Percentiles rank a stretch among this genome's conserved stretches.
phyloP scores from a whole-genome alignment of 2,888 invertebrate species.

The Phyto melanocephala region DNA sequence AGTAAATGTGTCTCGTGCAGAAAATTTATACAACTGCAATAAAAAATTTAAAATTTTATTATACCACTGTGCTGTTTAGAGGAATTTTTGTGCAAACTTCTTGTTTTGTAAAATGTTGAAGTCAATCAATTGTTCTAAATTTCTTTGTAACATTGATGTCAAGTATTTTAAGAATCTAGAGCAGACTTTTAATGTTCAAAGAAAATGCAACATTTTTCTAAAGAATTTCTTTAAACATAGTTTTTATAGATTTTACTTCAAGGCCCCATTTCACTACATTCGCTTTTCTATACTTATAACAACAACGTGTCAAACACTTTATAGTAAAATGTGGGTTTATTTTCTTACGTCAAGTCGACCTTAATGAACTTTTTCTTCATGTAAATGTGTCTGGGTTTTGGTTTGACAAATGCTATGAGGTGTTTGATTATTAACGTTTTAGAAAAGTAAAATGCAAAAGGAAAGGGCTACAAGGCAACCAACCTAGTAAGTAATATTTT shows the following conservation, averaged over 20 bases:
- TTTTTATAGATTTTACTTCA: slow-evolving; percentile 45
- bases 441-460: background rate
- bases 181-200: background rate
- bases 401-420: slow-evolving; percentile 10
- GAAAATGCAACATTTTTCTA: background rate
- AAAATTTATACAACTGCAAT: too few relatives aligned
- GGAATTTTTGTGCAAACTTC: background rate
- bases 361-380: slow-evolving; percentile 49
- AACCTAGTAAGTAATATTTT: slow-evolving; percentile 11
- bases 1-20: too few relatives aligned
- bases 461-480: background rate
- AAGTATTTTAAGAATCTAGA: background rate
- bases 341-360: slow-evolving; percentile 32
- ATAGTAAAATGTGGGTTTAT: background rate
- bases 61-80: too few relatives aligned
- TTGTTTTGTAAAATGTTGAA: background rate
- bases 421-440: slow-evolving; percentile 7
- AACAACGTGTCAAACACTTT: background rate
- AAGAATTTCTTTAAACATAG: background rate
- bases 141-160: background rate
- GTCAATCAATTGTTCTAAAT: slow-evolving; percentile 19
- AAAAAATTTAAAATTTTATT: too few relatives aligned
- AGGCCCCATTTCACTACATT: slow-evolving; percentile 8
- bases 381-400: slow-evolving; percentile 17
- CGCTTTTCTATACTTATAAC: background rate